Evolutionary conservation across 2,113 vertebrate species (phyloP), one percentile per base, ranked within the genome.

Genomic region (Columbina picui): DNA sequence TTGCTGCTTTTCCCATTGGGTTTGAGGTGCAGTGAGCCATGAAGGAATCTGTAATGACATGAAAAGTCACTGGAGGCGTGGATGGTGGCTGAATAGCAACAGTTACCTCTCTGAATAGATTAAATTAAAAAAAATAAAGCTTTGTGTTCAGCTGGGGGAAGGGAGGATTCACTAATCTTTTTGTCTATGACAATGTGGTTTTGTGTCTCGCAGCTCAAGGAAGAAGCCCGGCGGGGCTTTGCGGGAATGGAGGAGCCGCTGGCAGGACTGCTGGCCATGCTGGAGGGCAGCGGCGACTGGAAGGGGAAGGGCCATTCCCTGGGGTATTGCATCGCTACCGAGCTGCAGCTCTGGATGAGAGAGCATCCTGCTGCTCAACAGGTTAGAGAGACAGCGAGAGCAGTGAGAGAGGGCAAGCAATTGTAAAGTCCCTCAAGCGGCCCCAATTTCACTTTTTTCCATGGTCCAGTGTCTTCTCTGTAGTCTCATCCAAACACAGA

Each of bases 91-190:
- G 91, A 97, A 97, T 95, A 94, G 96, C 91, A 82, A 97, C 98
- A 97, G 94, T 97, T 97, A 97, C 97, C 96, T 97, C 94, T 94
- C 92, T 96, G 95, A 97, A 97, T 89, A 93, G 95, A 97, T 96
- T 91, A 96, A 90, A 96, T 96, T 90, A 30, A 82, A 94, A 93
- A 96, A 91, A 95, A 93, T 83, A 79, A 67, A 93, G 86, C 94
- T 95, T 95, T 67, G 30, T 86, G 93, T 81, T 93, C 49, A 14
- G 53, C 61, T 14, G 47, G 63, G 90, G 89, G 94, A 77, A 89
- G 90, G 92, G 95, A 96, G 85, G 76, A 91, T 89, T 88, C 79
- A 59, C 84, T 94, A 71, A 91, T 76, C 85, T 91, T 96, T 95
- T 81, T 83, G 95, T 92, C 71, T 77, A 43, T 78, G 52, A 91